Evolutionary conservation across 2,797 vertebrate genomes (phyloP), one percentile per base, ranked within the genome.

Genomic region (Zenarchopterus dispar): DNA sequence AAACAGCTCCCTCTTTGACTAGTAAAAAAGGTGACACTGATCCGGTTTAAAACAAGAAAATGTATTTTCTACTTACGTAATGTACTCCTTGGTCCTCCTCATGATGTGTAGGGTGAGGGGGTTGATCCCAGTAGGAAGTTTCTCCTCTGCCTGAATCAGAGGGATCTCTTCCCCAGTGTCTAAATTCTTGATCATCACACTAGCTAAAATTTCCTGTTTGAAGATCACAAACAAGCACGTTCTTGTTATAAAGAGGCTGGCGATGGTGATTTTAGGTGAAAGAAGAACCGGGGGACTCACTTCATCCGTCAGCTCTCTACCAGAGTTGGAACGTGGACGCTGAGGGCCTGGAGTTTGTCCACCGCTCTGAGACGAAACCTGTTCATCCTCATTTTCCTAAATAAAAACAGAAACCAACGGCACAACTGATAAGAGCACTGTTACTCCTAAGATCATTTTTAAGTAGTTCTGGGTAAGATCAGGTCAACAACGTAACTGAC

Each of bases 81-180:
- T 95, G 16, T 98, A 99, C 84, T 99, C 98, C 84, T 99, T 99
- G 75, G 98, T 99, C 88, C 98, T 95, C 70, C 97, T 96, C 97
- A 99, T 99, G 80, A 99, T 99, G 89, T 99, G 97, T 59, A 99
- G 90, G 23, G 98, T 99, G 28, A 99, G 93, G 1, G 98, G 98
- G 91, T 99, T 99, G 77, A 99, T 98, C 77, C 95, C 98, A 19
- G 97, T 95, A 70, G 98, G 97, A 59, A 99, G 92, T 82, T 99
- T 99, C 84, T 99, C 97, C 83, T 99, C 97, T 0, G 98, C 98
- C 89, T 98, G 93, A 80, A 97, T 99, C 60, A 99, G 82, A 51
- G 98, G 98, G 77, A 99, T 99, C 93, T 99, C 98, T 91, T 99
- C 98, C 63, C 98, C 98, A 1, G 97, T 99, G 91, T 99, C 98